Conservation (phyloP, 2,113 vertebrate genomes). For the Chaetodon auriga region DNA sequence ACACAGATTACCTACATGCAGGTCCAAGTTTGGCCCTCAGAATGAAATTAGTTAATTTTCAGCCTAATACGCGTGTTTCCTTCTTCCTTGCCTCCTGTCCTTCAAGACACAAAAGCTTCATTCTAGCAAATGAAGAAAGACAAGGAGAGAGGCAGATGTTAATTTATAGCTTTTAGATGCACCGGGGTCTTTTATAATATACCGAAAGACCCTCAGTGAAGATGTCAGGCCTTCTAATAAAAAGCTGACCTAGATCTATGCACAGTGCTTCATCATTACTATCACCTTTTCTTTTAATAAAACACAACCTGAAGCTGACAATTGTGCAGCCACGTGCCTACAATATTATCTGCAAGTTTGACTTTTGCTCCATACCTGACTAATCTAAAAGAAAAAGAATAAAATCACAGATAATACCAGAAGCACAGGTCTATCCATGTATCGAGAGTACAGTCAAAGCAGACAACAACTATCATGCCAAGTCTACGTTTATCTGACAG, state of each 20-base stretch:
- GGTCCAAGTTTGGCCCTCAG: constrained; percentile 27
- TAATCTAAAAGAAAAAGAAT: constrained; percentile 54
- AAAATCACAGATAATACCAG: constrained; percentile 67
- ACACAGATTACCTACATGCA: constrained; percentile 30
- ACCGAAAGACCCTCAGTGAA: constrained; percentile 15
- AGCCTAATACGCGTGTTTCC: neutral
- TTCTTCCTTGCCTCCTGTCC: constrained; percentile 14
- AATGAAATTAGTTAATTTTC: neutral
- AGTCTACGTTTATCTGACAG: constrained; percentile 68
- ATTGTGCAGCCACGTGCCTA: constrained; percentile 19
- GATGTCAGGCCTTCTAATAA: constrained; percentile 16
- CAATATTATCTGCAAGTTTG: constrained; percentile 42
- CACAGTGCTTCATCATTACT: constrained; percentile 63
- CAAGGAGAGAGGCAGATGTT: constrained; percentile 27
- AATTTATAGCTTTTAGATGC: constrained; percentile 35
- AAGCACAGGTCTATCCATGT: constrained; percentile 63
- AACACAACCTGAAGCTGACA: constrained; percentile 51
- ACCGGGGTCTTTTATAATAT: constrained; percentile 10
- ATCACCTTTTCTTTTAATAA: constrained; percentile 31
- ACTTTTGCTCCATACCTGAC: constrained; percentile 37
- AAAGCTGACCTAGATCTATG: constrained; percentile 51
- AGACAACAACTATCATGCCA: constrained; percentile 74
- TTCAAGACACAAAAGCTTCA: constrained; percentile 29
- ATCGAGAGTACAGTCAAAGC: constrained; percentile 68
- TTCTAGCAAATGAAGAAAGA: constrained; percentile 14